A percentile compares a stretch with the other conserved stretches of the same genome.
These are phyloP conservation scores for Pristionchus arcanus DNA, from an alignment of 2,888 invertebrate genomes.

Conservation along the genomic window DNA sequence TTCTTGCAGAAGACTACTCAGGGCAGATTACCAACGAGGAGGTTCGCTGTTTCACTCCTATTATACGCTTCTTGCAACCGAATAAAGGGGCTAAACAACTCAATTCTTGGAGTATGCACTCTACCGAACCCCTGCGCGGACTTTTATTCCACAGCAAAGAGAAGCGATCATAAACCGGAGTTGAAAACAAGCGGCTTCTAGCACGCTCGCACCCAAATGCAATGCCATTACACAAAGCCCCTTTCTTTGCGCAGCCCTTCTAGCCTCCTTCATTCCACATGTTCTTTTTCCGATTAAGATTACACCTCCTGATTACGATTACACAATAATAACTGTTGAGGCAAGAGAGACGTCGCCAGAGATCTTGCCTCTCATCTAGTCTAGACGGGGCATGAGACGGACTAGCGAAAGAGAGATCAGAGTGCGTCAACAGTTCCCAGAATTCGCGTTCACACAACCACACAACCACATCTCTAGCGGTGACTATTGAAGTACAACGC, in stretches of 20 bases:
- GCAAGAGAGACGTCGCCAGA: not conserved
- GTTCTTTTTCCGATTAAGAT: no score
- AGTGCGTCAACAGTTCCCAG: not conserved
- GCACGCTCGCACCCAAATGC: not conserved
- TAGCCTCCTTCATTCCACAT: not conserved
- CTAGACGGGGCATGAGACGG: not conserved
- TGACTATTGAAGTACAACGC: not conserved
- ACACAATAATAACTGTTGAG: no score
- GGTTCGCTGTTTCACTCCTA: not conserved
- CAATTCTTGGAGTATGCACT: not conserved
- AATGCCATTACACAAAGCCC: not conserved
- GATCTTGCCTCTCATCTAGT: not conserved
- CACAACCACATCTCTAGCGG: not conserved
- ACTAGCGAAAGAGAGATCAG: not conserved
- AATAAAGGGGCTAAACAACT: not conserved
- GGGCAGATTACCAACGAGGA: not conserved
- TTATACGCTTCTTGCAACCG: not conserved
- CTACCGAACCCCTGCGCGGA: not conserved
- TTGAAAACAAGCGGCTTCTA: not conserved
- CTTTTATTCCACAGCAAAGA: not conserved
- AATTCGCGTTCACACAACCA: not conserved
- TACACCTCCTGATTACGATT: no score
- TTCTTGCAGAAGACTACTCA: not conserved
- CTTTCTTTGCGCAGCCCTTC: not conserved
- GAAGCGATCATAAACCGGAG: not conserved